Conservation (phyloP, 2,113 vertebrate species). For the Triplophysa rosa region DNA sequence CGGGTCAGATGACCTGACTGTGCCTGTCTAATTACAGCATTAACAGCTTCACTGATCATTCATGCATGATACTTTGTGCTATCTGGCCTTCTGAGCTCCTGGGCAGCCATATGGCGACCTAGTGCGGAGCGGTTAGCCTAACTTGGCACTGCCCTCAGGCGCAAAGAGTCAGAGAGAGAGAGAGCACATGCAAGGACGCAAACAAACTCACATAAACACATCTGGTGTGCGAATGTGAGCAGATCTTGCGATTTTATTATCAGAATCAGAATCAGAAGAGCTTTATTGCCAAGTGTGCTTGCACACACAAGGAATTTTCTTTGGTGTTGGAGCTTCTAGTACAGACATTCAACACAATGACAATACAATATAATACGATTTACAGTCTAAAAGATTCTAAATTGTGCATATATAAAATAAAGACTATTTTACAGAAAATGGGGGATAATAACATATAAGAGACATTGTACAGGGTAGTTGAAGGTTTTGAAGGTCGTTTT, state of each 20-base stretch:
- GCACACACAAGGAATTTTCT: too few species aligned
- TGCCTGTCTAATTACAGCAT: conserved; percentile 60
- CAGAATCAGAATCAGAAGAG: too few species aligned
- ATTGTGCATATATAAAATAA: too few species aligned
- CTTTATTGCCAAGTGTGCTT: too few species aligned
- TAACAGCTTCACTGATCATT: conserved; percentile 51
- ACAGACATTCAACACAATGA: too few species aligned
- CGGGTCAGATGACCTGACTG: conserved; percentile 52
- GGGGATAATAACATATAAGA: too few species aligned
- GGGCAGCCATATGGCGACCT: conserved; percentile 54
- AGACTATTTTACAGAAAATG: too few species aligned
- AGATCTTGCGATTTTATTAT: conserved; percentile 21
- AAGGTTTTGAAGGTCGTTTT: not conserved
- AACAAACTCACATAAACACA: conserved; percentile 44
- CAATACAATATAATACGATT: too few species aligned
- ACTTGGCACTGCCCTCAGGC: conserved; percentile 29
- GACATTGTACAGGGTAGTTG: too few species aligned
- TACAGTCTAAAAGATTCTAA: too few species aligned
- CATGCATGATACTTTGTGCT: conserved; percentile 47
- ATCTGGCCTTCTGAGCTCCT: conserved; percentile 48
- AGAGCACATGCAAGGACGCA: conserved; percentile 14
- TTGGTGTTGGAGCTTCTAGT: too few species aligned
- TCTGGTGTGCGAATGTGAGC: conserved; percentile 35
- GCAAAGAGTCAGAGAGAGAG: conserved; percentile 3
- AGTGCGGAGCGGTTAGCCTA: conserved; percentile 40